Evolutionary conservation across 2,888 invertebrate species (phyloP), one percentile per base, ranked within the genome.

Genomic region (Anoncus sp.): DNA sequence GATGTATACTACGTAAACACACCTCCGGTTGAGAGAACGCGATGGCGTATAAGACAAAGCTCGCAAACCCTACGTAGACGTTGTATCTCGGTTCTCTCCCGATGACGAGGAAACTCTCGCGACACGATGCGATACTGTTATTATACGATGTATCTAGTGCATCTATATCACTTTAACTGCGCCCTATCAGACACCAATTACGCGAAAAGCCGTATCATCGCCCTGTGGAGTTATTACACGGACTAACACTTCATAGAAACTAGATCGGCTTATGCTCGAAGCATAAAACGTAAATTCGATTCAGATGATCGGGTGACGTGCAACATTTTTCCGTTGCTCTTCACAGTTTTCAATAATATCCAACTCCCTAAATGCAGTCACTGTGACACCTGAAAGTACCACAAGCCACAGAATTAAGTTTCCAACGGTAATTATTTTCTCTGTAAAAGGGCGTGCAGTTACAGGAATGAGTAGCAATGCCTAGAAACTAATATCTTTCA

Each of bases 1-100:
- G 86, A 87, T 85, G 82, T 85, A 81, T 84, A 82, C 85, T 83
- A 79, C 79, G 82, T 82, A 82, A 83, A 87, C 82, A 84, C 78
- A 76, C 76, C 79, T 65, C 55, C 67, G 75, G 65, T 59, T 47
- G 65, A 77, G 55, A 45, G 45, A 31, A 80, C 77, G 69, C 75
- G 71, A 16, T 60, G 38, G 75, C 75, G 74, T 77, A 77, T 82
- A 79, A 74, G 80, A 75, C 78, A 80, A 79, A 79, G 75, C 81
- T 43, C 38, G 49, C 38, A 40, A n/a, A 47, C 55, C 14, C 38
- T 24, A 24, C 38, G 43, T 65, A 35, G 27, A 47, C 69, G 18
- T 71, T 20, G 43, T 62, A 63, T 51, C 60, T 51, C 59, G 51
- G 49, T 49, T 57, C 38, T 35, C 53, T 40, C 40, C 40, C 57